Evolutionary conservation across 2,113 vertebrate genomes (phyloP).

Genomic region (Aspiorhynchus laticeps): DNA sequence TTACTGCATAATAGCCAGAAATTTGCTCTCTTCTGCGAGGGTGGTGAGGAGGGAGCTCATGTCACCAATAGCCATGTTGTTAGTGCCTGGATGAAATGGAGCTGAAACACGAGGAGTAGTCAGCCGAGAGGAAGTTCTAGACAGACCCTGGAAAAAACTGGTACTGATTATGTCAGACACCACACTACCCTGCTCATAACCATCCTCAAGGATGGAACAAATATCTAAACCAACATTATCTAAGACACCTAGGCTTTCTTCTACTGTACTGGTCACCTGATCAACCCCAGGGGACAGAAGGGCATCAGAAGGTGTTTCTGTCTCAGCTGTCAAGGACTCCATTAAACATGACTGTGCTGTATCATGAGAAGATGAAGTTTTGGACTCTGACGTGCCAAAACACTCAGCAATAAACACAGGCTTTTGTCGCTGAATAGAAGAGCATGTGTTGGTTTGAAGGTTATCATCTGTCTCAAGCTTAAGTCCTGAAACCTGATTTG

Average conservation of each 20-base stretch:
- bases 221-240: constrained; percentile 90
- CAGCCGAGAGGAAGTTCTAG: constrained; percentile 90
- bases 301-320: constrained; percentile 65
- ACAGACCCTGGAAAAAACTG: constrained; percentile 88
- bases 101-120: constrained; percentile 86
- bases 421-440: constrained; percentile 71
- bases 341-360: constrained; percentile 83
- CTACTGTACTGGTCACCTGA: constrained; percentile 95
- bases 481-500: constrained; percentile 82
- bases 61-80: constrained; percentile 98
- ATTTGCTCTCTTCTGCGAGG: constrained; percentile 97
- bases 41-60: constrained; percentile 97
- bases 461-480: constrained; percentile 86
- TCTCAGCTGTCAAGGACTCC: constrained; percentile 72
- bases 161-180: constrained; percentile 90
- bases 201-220: constrained; percentile 89
- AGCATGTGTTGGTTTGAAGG: constrained; percentile 76
- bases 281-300: constrained; percentile 87
- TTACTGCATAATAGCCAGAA: constrained; percentile 96
- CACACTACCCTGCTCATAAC: constrained; percentile 86
- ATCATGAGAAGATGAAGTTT: constrained; percentile 75
- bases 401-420: constrained; percentile 78
- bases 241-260: constrained; percentile 74
- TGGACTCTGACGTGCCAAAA: constrained; percentile 79
- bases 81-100: constrained; percentile 84